Evolutionary conservation across 1,140 invertebrate genomes (phyloP).

Genomic region (Aphis gossypii): DNA sequence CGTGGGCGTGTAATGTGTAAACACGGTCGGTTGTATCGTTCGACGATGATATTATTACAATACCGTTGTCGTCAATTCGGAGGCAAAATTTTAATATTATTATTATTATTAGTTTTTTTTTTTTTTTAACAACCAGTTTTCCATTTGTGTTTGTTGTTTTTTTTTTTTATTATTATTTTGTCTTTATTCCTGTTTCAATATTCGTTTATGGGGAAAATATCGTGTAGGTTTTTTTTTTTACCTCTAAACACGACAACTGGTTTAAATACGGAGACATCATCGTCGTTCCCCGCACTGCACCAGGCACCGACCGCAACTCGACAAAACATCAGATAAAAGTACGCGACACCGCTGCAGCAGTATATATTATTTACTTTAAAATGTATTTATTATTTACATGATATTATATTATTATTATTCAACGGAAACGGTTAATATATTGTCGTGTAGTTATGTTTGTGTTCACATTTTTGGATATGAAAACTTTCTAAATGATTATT

Average conservation of each 20-base stretch:
- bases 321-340: not conserved
- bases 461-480: not conserved
- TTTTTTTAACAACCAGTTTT: constrained; percentile 8
- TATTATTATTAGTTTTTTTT: not conserved
- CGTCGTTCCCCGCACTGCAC: not conserved
- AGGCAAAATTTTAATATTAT: constrained; percentile 35
- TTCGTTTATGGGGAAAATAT: not conserved
- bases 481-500: constrained; percentile 36
- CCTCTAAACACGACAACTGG: constrained; percentile 3
- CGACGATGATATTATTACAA: not conserved
- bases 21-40: not conserved
- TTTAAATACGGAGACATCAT: constrained; percentile 5
- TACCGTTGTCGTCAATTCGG: not conserved
- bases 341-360: not conserved
- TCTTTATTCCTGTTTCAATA: not conserved
- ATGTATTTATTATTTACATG: not conserved
- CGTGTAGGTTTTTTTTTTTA: not conserved
- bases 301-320: not conserved
- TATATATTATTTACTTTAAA: constrained; percentile 20
- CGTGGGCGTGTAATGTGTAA: constrained; percentile 2
- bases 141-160: not conserved
- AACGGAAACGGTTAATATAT: not conserved
- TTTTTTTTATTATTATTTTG: not conserved
- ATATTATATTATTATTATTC: not conserved
- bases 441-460: not conserved